These are phyloP conservation scores for Zelleria hepariella DNA, from an alignment of 2,888 invertebrate species.

Conservation along the genomic window DNA sequence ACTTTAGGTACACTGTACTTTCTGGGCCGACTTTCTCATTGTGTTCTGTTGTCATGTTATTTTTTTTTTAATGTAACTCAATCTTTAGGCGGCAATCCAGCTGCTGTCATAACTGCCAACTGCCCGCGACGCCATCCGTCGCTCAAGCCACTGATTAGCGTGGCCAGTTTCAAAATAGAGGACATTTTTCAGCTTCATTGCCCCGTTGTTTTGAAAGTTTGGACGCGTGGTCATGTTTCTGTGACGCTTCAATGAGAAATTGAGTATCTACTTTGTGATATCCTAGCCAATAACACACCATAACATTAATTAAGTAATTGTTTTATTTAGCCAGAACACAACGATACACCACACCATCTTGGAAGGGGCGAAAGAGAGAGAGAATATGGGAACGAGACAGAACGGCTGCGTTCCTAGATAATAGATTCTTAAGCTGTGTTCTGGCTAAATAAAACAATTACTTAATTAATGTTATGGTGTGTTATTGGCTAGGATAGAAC, in stretches of 20 bases:
- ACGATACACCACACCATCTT: too few relatives aligned
- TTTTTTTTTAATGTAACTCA: conserved; percentile 3
- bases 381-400: too few relatives aligned
- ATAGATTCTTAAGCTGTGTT: too few relatives aligned
- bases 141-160: conserved; percentile 20
- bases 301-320: too few relatives aligned
- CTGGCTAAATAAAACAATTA: too few relatives aligned
- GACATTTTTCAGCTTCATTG: not conserved
- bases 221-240: not conserved
- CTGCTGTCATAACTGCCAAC: conserved; percentile 17
- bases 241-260: not conserved
- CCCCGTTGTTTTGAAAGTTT: not conserved
- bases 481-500: too few relatives aligned
- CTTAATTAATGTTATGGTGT: too few relatives aligned
- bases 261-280: too few relatives aligned
- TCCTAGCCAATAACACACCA: too few relatives aligned
- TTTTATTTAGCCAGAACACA: too few relatives aligned
- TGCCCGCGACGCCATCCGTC: conserved; percentile 18
- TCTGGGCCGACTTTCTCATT: not conserved
- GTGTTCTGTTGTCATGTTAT: not conserved
- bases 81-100: conserved; percentile 5
- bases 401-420: too few relatives aligned
- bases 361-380: too few relatives aligned
- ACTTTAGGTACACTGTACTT: not conserved
- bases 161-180: conserved; percentile 10